A percentile compares a stretch with the other conserved stretches of the same genome.
These are phyloP conservation scores for Perithous albicinctus DNA, from an alignment of 2,888 invertebrate genomes.

Conservation along the genomic window DNA sequence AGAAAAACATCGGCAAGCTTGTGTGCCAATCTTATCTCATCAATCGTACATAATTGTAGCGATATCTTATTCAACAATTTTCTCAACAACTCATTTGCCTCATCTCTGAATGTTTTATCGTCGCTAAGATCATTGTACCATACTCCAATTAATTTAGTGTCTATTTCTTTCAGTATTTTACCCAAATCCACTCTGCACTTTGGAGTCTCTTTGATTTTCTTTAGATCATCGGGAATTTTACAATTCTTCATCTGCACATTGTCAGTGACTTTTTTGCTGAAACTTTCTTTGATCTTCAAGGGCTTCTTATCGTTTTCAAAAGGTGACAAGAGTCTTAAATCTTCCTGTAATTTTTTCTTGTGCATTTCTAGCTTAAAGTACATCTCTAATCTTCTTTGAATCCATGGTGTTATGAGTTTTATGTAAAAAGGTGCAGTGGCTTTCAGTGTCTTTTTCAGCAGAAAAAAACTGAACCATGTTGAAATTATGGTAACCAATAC, in stretches of 20 bases:
- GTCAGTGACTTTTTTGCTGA: slow-evolving; percentile 36
- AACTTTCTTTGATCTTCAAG: slow-evolving; percentile 15
- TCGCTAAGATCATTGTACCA: slow-evolving; percentile 86
- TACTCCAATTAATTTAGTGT: slow-evolving; percentile 84
- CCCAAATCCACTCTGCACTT: slow-evolving; percentile 69
- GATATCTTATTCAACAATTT: slow-evolving; percentile 83
- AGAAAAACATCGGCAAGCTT: slow-evolving; percentile 86
- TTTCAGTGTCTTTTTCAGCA: slow-evolving; percentile 77
- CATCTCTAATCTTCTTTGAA: slow-evolving; percentile 67
- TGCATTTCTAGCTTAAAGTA: slow-evolving; percentile 49
- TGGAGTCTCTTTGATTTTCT: slow-evolving; percentile 32
- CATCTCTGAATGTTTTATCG: slow-evolving; percentile 84
- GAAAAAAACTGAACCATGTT: slow-evolving; percentile 78
- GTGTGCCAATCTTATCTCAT: slow-evolving; percentile 83
- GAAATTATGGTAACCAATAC: slow-evolving; percentile 76
- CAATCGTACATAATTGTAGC: slow-evolving; percentile 82
- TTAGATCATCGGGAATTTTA: slow-evolving; percentile 7
- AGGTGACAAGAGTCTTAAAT: background rate
- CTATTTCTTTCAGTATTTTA: slow-evolving; percentile 84
- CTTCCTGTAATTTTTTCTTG: slow-evolving; percentile 39
- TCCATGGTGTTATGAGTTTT: slow-evolving; percentile 74
- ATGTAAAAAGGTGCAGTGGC: slow-evolving; percentile 76
- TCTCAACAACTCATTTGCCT: slow-evolving; percentile 84
- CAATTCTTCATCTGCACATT: slow-evolving; percentile 20
- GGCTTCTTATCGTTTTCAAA: background rate